These are phyloP conservation scores for Spilarctia lutea DNA, from an alignment of 2,888 invertebrate genomes.

Conservation along the genomic window DNA sequence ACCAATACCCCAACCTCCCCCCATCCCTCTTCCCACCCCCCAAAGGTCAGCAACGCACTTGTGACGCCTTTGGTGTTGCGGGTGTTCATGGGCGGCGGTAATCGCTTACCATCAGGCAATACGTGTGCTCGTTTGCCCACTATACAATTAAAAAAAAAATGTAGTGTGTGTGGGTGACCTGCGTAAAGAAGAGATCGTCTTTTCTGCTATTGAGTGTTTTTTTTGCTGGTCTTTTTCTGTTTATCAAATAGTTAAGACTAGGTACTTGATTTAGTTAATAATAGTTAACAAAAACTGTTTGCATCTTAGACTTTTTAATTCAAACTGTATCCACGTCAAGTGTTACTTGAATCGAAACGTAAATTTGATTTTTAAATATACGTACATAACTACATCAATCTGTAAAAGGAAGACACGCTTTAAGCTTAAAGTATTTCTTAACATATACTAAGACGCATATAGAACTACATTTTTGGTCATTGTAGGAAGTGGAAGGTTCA, in stretches of 20 bases:
- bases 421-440: background rate
- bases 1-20: too few species aligned
- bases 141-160: too few species aligned
- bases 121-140: too few species aligned
- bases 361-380: background rate
- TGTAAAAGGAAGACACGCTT: background rate
- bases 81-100: too few species aligned
- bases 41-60: too few species aligned
- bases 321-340: too few species aligned
- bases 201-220: background rate
- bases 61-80: too few species aligned
- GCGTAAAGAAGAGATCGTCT: background rate
- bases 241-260: background rate
- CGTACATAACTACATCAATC: background rate
- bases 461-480: slow-evolving; percentile 56
- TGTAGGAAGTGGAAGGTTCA: slow-evolving; percentile 44
- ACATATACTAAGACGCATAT: background rate
- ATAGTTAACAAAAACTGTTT: background rate
- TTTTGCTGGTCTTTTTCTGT: background rate
- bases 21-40: too few species aligned
- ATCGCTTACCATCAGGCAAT: too few species aligned
- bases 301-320: background rate
- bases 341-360: too few species aligned
- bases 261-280: background rate
- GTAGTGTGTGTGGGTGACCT: too few species aligned